Evolutionary conservation across 2,113 vertebrate genomes (phyloP).

Genomic region (Reinhardtius hippoglossoides): DNA sequence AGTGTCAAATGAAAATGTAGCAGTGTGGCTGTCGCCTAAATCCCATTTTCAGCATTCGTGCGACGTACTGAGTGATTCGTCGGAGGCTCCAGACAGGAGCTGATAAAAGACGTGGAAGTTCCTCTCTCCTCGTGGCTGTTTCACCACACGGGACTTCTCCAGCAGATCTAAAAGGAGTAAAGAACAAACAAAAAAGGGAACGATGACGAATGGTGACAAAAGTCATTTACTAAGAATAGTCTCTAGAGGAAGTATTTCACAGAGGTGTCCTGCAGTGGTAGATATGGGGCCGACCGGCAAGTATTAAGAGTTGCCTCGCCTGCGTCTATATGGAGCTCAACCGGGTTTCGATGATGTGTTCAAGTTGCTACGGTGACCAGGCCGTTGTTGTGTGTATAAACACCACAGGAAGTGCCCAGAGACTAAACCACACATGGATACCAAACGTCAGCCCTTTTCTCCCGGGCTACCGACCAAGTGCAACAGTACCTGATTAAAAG

Average conservation of each 20-base stretch:
- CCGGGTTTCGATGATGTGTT: constrained; percentile 14
- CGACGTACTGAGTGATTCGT: constrained; percentile 92
- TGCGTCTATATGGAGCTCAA: constrained; percentile 1
- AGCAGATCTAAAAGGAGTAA: constrained; percentile 87
- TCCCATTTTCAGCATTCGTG: background rate
- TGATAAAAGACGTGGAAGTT: constrained; percentile 99
- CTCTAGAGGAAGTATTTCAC: background rate
- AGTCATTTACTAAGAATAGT: constrained; percentile 12
- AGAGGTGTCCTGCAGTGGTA: background rate
- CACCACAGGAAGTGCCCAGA: constrained; percentile 50
- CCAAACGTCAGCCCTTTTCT: constrained; percentile 56
- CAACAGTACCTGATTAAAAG: constrained; percentile 68
- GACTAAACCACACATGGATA: constrained; percentile 43
- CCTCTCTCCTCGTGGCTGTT: constrained; percentile 96
- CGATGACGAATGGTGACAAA: constrained; percentile 28
- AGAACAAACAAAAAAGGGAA: constrained; percentile 47
- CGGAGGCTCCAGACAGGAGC: constrained; percentile 93
- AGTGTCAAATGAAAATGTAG: too few species aligned
- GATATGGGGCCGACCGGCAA: constrained; percentile 8
- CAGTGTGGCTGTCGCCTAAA: background rate
- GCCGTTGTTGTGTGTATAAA: constrained; percentile 24
- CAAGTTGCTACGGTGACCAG: constrained; percentile 53
- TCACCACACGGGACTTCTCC: constrained; percentile 95
- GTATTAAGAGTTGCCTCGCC: background rate
- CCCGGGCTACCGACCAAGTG: constrained; percentile 41